phyloP scores from a whole-genome alignment of 2,888 invertebrate species.

The Caenorhabditis afra region DNA sequence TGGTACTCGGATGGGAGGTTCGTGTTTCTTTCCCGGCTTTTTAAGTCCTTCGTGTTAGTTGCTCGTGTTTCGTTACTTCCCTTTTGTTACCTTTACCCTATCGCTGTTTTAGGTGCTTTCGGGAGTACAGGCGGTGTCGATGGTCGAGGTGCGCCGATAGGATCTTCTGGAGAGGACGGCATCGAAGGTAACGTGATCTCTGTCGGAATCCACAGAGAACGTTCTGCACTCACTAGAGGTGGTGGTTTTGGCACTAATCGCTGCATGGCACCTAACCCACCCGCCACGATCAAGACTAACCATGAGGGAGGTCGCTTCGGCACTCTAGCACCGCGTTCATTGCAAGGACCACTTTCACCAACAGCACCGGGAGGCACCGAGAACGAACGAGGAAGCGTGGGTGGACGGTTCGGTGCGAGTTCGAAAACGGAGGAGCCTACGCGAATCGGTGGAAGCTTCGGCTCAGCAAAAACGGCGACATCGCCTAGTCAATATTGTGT shows the following conservation, averaged over 20 bases:
- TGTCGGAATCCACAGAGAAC: slow-evolving; percentile 24
- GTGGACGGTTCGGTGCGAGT: slow-evolving; percentile 31
- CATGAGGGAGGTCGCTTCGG: slow-evolving; percentile 49
- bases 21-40: background rate
- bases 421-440: background rate
- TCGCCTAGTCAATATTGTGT: slow-evolving; percentile 7
- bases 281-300: slow-evolving; percentile 35
- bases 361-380: background rate
- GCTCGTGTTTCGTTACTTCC: background rate
- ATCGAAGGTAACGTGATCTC: slow-evolving; percentile 56
- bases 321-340: slow-evolving; percentile 13
- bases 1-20: slow-evolving; percentile 40
- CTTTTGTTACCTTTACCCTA: slow-evolving; percentile 18
- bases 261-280: slow-evolving; percentile 6
- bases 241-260: slow-evolving; percentile 44
- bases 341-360: slow-evolving; percentile 5
- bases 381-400: background rate
- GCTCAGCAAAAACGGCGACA: slow-evolving; percentile 1
- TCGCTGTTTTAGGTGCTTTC: slow-evolving; percentile 33
- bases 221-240: slow-evolving; percentile 42
- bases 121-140: slow-evolving; percentile 20
- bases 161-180: slow-evolving; percentile 39
- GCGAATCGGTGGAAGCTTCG: slow-evolving; percentile 14
- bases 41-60: slow-evolving; percentile 6
- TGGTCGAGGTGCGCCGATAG: slow-evolving; percentile 49